These are phyloP conservation scores for Zaprionus africanus DNA, from an alignment of 1,140 invertebrate species.

Conservation along the genomic window DNA sequence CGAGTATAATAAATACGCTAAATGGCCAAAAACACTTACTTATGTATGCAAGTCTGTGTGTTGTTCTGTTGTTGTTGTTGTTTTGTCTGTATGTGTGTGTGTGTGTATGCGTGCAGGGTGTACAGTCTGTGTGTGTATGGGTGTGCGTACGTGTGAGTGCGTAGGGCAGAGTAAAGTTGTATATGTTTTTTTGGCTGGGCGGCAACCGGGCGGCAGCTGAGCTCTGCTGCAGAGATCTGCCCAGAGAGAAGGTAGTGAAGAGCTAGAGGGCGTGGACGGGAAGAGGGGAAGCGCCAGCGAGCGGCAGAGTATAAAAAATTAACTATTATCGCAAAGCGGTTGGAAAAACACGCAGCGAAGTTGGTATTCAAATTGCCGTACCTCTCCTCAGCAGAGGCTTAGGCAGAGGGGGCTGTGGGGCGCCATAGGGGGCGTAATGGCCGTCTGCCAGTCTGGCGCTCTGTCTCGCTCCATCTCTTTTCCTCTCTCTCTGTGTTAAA, in stretches of 20 bases:
- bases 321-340: slow-evolving; percentile 81
- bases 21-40: slow-evolving; percentile 72
- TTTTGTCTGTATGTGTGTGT: neutral
- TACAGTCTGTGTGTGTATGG: neutral
- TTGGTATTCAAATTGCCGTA: slow-evolving; percentile 76
- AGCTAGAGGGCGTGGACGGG: neutral
- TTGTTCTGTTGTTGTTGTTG: neutral
- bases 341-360: slow-evolving; percentile 74
- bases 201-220: neutral
- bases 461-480: neutral
- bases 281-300: neutral
- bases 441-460: neutral
- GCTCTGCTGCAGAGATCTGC: neutral
- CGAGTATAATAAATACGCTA: slow-evolving; percentile 74
- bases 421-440: neutral
- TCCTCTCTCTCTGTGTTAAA: slow-evolving; percentile 40
- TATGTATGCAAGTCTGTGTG: slow-evolving; percentile 30
- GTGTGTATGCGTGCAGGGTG: neutral
- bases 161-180: slow-evolving; percentile 4
- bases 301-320: slow-evolving; percentile 63
- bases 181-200: neutral
- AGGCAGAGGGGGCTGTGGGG: neutral
- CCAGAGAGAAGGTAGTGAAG: neutral
- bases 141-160: slow-evolving; percentile 13
- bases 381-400: slow-evolving; percentile 40